Evolutionary conservation across 2,113 vertebrate genomes (phyloP).

Genomic region (Apistogramma diplotaenia): DNA sequence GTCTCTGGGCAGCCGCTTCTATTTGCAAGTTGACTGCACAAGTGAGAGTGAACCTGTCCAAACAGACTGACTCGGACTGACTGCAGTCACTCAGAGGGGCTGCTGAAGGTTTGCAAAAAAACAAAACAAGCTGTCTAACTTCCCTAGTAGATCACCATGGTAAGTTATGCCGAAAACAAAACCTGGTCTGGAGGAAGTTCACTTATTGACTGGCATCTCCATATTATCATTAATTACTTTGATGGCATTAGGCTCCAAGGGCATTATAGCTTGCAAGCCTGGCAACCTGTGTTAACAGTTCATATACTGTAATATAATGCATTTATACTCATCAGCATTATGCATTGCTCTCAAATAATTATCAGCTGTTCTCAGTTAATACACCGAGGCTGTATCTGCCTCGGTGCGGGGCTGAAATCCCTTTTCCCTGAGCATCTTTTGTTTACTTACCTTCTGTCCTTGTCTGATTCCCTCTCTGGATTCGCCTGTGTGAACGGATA

Average conservation of each 20-base stretch:
- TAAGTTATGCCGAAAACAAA: neutral
- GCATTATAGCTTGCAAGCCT: neutral
- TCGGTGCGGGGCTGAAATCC: neutral
- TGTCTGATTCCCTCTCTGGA: neutral
- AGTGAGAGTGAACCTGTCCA: neutral
- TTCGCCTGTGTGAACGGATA: neutral
- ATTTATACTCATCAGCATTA: neutral
- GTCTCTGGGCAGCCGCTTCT: neutral
- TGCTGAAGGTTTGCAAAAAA: neutral
- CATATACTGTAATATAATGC: neutral
- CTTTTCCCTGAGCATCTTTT: neutral
- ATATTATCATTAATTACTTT: neutral
- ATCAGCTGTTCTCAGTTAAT: too few relatives aligned
- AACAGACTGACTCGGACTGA: neutral
- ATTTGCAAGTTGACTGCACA: neutral
- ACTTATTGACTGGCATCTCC: neutral
- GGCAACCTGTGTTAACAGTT: neutral
- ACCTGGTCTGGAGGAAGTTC: neutral
- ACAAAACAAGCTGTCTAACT: too few relatives aligned
- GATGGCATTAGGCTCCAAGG: neutral
- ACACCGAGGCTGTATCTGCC: neutral
- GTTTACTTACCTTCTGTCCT: neutral
- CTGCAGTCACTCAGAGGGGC: neutral
- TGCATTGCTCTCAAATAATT: neutral
- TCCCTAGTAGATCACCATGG: neutral